phyloP scores from a whole-genome alignment of 2,888 invertebrate species.

The Plebejus melissa region DNA sequence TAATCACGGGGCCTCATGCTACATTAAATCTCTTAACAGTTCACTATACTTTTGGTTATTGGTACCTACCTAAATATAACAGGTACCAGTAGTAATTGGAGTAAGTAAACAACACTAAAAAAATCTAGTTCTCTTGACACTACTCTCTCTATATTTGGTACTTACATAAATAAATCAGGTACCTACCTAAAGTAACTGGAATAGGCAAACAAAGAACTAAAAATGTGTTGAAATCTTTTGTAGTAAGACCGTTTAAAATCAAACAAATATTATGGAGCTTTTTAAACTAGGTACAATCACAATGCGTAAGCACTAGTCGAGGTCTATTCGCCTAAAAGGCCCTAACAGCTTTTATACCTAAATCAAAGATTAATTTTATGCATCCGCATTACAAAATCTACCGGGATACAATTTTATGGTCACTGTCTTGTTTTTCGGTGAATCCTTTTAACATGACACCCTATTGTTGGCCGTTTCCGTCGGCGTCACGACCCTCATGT shows the following conservation, averaged over 20 bases:
- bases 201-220: too few relatives aligned
- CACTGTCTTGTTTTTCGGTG: constrained; percentile 3
- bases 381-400: not conserved
- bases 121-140: too few relatives aligned
- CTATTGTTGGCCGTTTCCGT: constrained; percentile 9
- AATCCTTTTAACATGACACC: constrained; percentile 16
- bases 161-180: too few relatives aligned
- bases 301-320: too few relatives aligned
- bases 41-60: not conserved
- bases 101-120: not conserved
- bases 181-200: too few relatives aligned
- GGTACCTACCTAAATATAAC: not conserved
- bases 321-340: not conserved
- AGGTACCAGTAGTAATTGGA: not conserved
- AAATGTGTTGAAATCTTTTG: too few relatives aligned
- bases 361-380: not conserved
- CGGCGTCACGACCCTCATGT: not conserved
- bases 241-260: too few relatives aligned
- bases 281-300: too few relatives aligned
- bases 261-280: too few relatives aligned
- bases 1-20: constrained; percentile 30
- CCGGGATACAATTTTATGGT: not conserved
- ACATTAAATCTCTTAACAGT: constrained; percentile 17
- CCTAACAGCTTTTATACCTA: not conserved
- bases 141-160: too few relatives aligned